Evolutionary conservation across 1,140 invertebrate genomes (phyloP).

Genomic region (Globodera ellingtonae): DNA sequence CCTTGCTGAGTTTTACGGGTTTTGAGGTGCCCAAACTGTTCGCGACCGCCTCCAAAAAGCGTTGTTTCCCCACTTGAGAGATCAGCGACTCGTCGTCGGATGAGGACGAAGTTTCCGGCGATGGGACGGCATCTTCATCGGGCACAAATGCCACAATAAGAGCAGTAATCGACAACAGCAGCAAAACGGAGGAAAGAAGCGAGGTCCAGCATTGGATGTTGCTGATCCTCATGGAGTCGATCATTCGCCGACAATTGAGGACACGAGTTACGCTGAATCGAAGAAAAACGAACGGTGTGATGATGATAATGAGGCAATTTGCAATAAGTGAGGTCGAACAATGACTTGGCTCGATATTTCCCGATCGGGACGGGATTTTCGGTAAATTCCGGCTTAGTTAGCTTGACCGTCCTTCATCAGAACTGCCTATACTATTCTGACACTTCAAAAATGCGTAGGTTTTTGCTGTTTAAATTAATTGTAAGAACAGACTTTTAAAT

Average conservation of each 20-base stretch:
- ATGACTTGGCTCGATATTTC: too few species aligned
- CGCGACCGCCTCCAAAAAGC: constrained; percentile 3
- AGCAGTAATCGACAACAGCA: neutral
- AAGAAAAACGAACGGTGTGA: neutral
- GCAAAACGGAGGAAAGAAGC: neutral
- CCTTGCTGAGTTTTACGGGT: neutral
- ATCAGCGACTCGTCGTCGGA: constrained; percentile 11
- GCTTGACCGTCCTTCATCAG: too few species aligned
- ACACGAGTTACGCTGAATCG: too few species aligned
- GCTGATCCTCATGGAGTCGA: neutral
- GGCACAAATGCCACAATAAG: neutral
- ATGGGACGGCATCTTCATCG: neutral
- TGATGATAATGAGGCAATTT: too few species aligned
- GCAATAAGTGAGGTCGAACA: too few species aligned
- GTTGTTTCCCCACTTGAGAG: constrained; percentile 5
- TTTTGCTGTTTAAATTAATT: too few species aligned
- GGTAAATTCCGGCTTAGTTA: too few species aligned
- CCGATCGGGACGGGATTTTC: too few species aligned
- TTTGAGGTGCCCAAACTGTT: neutral
- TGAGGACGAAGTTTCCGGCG: neutral
- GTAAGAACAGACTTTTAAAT: too few species aligned
- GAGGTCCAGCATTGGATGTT: neutral
- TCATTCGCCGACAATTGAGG: neutral
- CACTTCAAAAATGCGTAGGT: too few species aligned
- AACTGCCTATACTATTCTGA: too few species aligned